A percentile compares a stretch with the other conserved stretches of the same genome.
These are phyloP conservation scores for Euwallacea similis DNA, from an alignment of 1,140 invertebrate genomes.

Conservation along the genomic window DNA sequence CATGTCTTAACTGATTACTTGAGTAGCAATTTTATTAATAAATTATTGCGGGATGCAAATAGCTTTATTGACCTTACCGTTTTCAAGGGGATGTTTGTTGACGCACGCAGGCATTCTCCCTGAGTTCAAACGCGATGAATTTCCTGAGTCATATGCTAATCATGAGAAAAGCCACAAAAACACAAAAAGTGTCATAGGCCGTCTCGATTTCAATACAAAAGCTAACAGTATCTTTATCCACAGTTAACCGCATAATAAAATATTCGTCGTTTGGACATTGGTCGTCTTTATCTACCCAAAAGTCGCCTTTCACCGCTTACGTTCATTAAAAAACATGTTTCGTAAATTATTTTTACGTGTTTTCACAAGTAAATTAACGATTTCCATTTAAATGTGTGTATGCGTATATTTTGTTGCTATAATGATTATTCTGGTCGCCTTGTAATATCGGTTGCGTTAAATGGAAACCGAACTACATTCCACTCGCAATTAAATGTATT, in stretches of 20 bases:
- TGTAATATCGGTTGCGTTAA: constrained; percentile 13
- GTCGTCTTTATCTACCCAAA: constrained; percentile 26
- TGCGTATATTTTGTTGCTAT: constrained; percentile 18
- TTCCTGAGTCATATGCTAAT: neutral
- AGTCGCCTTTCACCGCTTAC: constrained; percentile 31
- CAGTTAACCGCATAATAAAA: constrained; percentile 17
- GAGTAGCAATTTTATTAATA: no score
- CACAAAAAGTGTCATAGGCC: constrained; percentile 22
- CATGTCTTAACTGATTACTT: no score
- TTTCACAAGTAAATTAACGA: constrained; percentile 32
- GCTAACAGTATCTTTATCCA: constrained; percentile 17
- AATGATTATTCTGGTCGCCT: constrained; percentile 8
- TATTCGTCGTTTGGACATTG: constrained; percentile 30
- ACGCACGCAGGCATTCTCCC: no score
- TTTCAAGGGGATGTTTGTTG: no score
- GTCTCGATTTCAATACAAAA: constrained; percentile 24
- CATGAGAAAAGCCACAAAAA: constrained; percentile 8
- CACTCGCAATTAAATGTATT: neutral
- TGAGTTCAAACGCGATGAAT: no score
- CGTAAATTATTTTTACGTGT: constrained; percentile 37
- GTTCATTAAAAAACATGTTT: constrained; percentile 36
- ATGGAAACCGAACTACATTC: constrained; percentile 5
- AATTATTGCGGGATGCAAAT: no score
- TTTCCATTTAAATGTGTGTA: constrained; percentile 22
- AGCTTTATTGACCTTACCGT: no score